Base-by-base conservation (phyloP, 2,797 vertebrate genomes). In the Sebastes diaconus region DNA sequence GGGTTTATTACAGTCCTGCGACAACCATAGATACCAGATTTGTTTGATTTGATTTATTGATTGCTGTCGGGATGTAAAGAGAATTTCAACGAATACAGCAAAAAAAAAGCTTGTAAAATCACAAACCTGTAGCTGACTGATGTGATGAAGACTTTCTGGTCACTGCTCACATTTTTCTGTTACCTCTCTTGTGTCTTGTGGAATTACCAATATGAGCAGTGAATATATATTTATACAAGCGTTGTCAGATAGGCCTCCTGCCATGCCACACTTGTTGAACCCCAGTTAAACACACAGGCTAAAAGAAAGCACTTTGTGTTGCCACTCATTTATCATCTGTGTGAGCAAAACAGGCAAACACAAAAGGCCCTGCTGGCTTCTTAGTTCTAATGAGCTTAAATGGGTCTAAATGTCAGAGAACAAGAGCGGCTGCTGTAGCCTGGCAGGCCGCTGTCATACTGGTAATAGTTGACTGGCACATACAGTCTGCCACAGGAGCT, bases 381-480 rank as follows among this genome's bases (percentile, higher is more conserved):
- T 83, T 78, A 63, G 68, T 87, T 81, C 76, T 82, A 87, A 90
- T 88, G 79, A 89, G 77, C 69, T 81, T 86, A 88, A 91, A 88
- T 84, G 77, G 87, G 84, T 78, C 68, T 83, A 86, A 92, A 92
- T 91, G 86, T 86, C 85, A 83, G 77, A 36, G 54, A 89, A 86
- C 84, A 66, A 63, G 77, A 87, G 76, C 71, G 32, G 67, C 73
- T 75, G 84, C 68, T 61, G 84, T 25, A 84, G 77, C 68, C 77
- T 82, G 75, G 87, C 88, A 84, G 83, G 86, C 84, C 77, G 81
- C 85, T 93, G 87, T 87, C 81, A 89, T 74, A 75, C 59, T 64
- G 72, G 90, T 90, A 91, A 22, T 68, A 73, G 86, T 84, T 88
- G 89, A 93, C 90, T 93, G 81, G 85, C 79, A 83, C 80, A 86